Evolutionary conservation across 2,797 vertebrate species (phyloP), one percentile per base, ranked within the genome.

Genomic region (Rousettus madagascariensis): DNA sequence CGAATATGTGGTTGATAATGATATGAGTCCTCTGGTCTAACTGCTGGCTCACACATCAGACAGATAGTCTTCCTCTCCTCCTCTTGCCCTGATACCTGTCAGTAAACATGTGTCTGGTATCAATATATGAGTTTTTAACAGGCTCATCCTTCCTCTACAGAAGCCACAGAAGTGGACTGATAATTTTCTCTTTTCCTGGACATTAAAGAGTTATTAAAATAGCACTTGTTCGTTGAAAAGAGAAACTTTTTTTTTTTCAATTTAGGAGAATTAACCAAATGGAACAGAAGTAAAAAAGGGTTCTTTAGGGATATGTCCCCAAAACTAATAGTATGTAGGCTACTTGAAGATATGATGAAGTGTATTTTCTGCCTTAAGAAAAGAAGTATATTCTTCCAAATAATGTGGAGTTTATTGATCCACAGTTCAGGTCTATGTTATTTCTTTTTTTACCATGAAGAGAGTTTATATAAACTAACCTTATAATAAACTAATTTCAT

Each of bases 311-410:
- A 84, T 22, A 89, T 22, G 30, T 89, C 11, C 41, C 33, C 38
- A 49, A 95, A 94, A 92, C 49, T 86, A 59, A 66, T 75, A 90
- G 7, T 55, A 75, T 6, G 8, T 86, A 87, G 2, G 59, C 30
- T 59, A 80, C 69, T 59, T 94, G 33, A 68, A 75, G 30, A 95
- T 75, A 84, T 90, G 41, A 80, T 79, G 97, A 96, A 98, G 97
- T 98, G 95, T 94, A 96, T 97, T 97, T 98, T 98, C 91, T 97
- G 97, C 97, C 98, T 96, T 41, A 97, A 97, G 98, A 97, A 97
- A 97, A 69, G 92, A 98, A 97, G 71, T 94, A 97, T 91, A 97
- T 94, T 97, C 95, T 98, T 98, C 86, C 77, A 97, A 97, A 96
- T 95, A 83, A 43, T 92, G 19, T 43, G 75, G 65, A 95, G 74